A percentile compares a stretch with the other conserved stretches of the same genome.
Conservation (phyloP, 1,140 invertebrate species). For the Drosophila kurseongensis region DNA sequence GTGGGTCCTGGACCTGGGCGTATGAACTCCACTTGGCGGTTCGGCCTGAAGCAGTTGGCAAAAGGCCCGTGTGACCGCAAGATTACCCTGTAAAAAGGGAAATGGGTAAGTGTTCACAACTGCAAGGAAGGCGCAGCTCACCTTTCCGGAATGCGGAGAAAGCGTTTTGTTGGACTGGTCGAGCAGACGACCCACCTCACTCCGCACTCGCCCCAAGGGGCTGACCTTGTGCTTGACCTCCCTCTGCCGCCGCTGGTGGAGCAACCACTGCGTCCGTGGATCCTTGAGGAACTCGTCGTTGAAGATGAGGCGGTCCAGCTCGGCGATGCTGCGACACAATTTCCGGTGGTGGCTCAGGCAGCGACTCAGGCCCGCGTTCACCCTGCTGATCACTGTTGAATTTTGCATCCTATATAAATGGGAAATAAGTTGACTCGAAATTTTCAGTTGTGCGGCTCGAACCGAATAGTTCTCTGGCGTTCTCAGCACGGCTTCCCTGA, state of each 20-base stretch:
- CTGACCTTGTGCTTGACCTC: not conserved
- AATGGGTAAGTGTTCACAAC: not conserved
- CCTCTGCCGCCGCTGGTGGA: not conserved
- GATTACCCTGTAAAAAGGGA: not conserved
- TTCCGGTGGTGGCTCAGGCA: conserved; percentile 17
- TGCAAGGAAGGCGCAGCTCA: not conserved
- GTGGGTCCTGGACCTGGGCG: not conserved
- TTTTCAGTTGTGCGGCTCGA: conserved; percentile 1
- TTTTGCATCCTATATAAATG: conserved; percentile 28
- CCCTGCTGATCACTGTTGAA: conserved; percentile 26
- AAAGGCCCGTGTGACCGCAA: not conserved
- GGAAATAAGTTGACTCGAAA: conserved; percentile 7
- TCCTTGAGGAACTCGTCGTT: conserved; percentile 25
- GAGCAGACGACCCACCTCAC: not conserved
- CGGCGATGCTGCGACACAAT: conserved; percentile 11
- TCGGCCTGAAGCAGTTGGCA: not conserved
- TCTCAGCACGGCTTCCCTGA: conserved; percentile 1
- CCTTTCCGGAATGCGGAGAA: not conserved
- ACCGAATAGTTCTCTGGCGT: conserved; percentile 7
- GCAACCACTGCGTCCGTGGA: conserved; percentile 11
- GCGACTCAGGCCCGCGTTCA: not conserved
- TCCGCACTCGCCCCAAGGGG: not conserved
- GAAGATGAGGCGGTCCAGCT: conserved; percentile 11
- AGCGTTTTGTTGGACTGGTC: not conserved
- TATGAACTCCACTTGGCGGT: too few relatives aligned